Conservation (phyloP, 2,888 invertebrate species). For the Stictocephala bisonia region DNA sequence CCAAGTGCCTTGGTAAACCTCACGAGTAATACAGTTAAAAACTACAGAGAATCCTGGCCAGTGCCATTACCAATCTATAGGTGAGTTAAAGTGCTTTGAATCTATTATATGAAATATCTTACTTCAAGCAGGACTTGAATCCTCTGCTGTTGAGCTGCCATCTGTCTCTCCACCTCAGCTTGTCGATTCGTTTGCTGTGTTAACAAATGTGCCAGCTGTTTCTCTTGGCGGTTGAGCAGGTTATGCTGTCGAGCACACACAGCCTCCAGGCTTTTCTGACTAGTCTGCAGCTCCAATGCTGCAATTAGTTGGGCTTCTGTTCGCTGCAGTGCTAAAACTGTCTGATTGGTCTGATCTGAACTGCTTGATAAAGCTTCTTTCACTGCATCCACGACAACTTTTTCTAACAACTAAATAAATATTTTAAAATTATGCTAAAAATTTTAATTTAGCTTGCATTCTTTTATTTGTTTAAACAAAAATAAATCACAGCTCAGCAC, state of each 20-base stretch:
- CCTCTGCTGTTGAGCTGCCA: constrained; percentile 18
- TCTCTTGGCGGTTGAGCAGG: constrained; percentile 35
- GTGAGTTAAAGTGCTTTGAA: too few relatives aligned
- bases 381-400: background rate
- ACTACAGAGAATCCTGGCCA: too few relatives aligned
- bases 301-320: constrained; percentile 36
- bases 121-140: constrained; percentile 37
- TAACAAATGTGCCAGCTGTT: constrained; percentile 22
- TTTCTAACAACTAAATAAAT: too few relatives aligned
- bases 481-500: too few relatives aligned
- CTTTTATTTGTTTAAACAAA: too few relatives aligned
- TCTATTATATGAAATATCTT: too few relatives aligned
- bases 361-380: background rate
- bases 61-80: too few relatives aligned
- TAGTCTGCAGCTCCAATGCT: constrained; percentile 26
- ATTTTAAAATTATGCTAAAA: too few relatives aligned
- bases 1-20: too few relatives aligned
- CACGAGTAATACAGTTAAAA: too few relatives aligned
- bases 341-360: constrained; percentile 19
- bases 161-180: constrained; percentile 5
- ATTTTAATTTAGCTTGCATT: too few relatives aligned
- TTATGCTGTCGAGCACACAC: constrained; percentile 28
- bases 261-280: constrained; percentile 3
- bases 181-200: constrained; percentile 19
- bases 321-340: constrained; percentile 31